Conservation (phyloP, 37 sponge, comb jelly and placozoan genomes). For the Hormiphora californensis region DNA sequence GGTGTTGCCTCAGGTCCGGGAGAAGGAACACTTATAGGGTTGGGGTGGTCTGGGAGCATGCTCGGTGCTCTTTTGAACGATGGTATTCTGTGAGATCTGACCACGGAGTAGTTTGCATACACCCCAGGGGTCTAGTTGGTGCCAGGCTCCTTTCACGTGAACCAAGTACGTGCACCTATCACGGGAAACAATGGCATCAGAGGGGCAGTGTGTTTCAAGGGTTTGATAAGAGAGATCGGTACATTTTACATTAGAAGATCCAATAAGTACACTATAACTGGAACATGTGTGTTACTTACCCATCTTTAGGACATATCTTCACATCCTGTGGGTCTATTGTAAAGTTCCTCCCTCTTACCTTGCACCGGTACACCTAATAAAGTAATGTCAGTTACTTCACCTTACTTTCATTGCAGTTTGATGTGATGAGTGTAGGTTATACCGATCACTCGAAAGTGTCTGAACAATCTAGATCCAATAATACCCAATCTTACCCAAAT, state of each 20-base stretch:
- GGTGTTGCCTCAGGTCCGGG: too few relatives aligned
- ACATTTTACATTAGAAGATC: background rate
- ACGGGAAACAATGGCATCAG: too few relatives aligned
- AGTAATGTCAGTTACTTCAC: too few relatives aligned
- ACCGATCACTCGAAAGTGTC: too few relatives aligned
- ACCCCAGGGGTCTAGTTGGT: conserved; percentile 2
- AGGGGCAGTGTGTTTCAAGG: too few relatives aligned
- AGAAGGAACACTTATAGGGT: background rate
- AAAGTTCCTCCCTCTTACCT: background rate
- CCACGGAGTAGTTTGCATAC: background rate
- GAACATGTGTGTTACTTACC: background rate
- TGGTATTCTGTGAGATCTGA: background rate
- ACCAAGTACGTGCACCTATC: conserved; percentile 14
- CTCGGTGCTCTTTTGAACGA: background rate
- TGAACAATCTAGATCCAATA: too few relatives aligned
- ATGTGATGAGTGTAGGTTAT: too few relatives aligned
- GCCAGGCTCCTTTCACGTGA: background rate
- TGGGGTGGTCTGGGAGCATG: background rate
- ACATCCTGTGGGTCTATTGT: conserved; percentile 5
- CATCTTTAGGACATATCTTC: background rate
- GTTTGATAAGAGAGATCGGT: too few relatives aligned
- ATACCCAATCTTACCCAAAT: background rate
- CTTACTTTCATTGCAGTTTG: too few relatives aligned
- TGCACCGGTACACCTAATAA: too few relatives aligned
- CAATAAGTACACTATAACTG: background rate